These are phyloP conservation scores for Osedax frankpressi DNA, from an alignment of 2,888 invertebrate species.

Conservation along the genomic window DNA sequence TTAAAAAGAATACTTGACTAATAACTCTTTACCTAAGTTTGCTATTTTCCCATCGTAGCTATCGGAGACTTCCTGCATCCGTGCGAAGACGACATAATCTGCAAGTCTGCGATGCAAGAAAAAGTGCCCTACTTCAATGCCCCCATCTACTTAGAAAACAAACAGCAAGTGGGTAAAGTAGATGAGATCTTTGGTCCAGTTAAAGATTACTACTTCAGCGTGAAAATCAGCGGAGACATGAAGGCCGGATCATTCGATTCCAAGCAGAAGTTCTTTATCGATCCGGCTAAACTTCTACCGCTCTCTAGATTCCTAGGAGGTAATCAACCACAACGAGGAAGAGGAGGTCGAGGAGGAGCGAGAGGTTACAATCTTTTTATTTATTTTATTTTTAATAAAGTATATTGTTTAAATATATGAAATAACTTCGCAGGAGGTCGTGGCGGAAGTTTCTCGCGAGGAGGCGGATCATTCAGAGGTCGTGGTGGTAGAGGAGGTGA, in stretches of 20 bases:
- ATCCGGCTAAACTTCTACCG: conserved; percentile 81
- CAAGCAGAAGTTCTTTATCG: conserved; percentile 75
- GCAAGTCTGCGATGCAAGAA: conserved; percentile 66
- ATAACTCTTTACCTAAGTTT: too few species aligned
- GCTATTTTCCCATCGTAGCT: conserved; percentile 50
- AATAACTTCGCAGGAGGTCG: not conserved
- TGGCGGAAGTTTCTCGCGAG: not conserved
- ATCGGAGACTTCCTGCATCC: conserved; percentile 74
- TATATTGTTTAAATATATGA: not conserved
- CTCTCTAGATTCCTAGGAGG: conserved; percentile 71
- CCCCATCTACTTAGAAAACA: conserved; percentile 86
- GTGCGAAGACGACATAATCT: conserved; percentile 84
- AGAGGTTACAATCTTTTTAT: too few species aligned
- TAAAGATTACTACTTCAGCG: conserved; percentile 77
- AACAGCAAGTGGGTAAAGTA: conserved; percentile 91
- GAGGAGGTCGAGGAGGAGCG: conserved; percentile 28
- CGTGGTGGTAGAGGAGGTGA: not conserved
- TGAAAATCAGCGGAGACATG: conserved; percentile 79
- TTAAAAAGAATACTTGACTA: too few species aligned
- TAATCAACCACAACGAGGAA: conserved; percentile 42
- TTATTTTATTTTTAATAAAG: not conserved
- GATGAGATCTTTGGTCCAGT: conserved; percentile 96
- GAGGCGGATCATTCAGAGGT: conserved; percentile 1
- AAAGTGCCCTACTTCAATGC: conserved; percentile 98
- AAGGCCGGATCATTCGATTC: conserved; percentile 78